A percentile compares a stretch with the other conserved stretches of the same genome.
These are phyloP conservation scores for Contarinia nasturtii DNA, from an alignment of 1,140 invertebrate species.

Conservation along the genomic window DNA sequence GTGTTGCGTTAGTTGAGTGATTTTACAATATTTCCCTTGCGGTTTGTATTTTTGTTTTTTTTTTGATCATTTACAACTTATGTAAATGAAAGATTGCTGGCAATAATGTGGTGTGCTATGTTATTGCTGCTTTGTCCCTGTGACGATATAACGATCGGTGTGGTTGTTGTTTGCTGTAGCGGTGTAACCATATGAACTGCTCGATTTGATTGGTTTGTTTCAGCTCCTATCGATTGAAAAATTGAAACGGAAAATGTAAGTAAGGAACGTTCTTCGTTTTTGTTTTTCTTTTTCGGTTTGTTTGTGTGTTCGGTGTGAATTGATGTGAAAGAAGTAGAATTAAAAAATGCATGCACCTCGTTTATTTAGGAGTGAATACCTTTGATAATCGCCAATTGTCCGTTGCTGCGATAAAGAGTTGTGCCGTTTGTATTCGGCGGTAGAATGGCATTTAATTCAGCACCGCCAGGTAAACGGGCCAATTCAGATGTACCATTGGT, in stretches of 20 bases:
- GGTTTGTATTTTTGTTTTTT: no score
- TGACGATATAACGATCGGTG: background rate
- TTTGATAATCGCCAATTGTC: constrained; percentile 3
- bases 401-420: constrained; percentile 2
- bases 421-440: constrained; percentile 1
- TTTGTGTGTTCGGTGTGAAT: background rate
- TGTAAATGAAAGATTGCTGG: no score
- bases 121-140: background rate
- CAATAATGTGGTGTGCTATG: background rate
- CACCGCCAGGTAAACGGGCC: constrained; percentile 3
- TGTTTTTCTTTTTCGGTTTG: background rate
- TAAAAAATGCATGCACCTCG: background rate
- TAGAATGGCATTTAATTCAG: constrained; percentile 4
- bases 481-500: constrained; percentile 1
- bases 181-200: constrained; percentile 2
- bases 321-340: background rate
- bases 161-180: background rate
- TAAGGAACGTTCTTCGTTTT: background rate
- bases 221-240: background rate
- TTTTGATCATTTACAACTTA: no score
- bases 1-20: no score
- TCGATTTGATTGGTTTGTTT: background rate
- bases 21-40: no score
- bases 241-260: background rate
- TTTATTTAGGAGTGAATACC: constrained; percentile 2